phyloP scores from a whole-genome alignment of 2,888 invertebrate genomes.

The Drosophila histrio region DNA sequence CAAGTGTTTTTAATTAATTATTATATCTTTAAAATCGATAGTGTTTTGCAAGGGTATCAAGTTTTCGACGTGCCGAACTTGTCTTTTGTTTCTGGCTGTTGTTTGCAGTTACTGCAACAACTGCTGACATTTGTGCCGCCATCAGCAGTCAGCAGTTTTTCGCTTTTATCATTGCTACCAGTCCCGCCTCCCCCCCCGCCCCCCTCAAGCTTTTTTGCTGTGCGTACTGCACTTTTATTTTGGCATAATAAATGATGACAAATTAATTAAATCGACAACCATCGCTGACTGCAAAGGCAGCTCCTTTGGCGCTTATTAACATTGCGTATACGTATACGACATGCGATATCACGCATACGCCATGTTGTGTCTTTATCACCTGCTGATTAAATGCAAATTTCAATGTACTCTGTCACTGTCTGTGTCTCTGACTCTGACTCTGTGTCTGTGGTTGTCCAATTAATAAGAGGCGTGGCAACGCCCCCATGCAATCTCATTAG shows the following conservation, averaged over 20 bases:
- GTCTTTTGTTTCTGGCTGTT: constrained; percentile 32
- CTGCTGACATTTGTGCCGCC: constrained; percentile 48
- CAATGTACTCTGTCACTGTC: neutral
- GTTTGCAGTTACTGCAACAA: constrained; percentile 25
- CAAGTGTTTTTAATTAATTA: too few relatives aligned
- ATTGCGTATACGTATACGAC: constrained; percentile 38
- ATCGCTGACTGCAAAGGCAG: constrained; percentile 30
- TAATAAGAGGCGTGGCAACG: constrained; percentile 19
- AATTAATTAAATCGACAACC: constrained; percentile 72
- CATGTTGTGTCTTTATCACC: constrained; percentile 10
- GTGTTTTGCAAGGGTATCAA: neutral
- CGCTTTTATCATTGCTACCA: neutral
- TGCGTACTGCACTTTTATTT: constrained; percentile 39
- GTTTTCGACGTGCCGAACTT: neutral
- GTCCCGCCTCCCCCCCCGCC: neutral
- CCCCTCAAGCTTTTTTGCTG: too few relatives aligned
- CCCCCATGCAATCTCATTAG: constrained; percentile 4
- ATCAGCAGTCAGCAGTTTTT: constrained; percentile 36
- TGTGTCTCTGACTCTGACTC: neutral
- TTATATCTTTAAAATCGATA: too few relatives aligned
- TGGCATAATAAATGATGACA: constrained; percentile 76
- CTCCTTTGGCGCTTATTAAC: constrained; percentile 26
- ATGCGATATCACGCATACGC: constrained; percentile 31
- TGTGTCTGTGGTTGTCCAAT: constrained; percentile 17
- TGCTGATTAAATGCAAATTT: constrained; percentile 47